Evolutionary conservation across 2,113 vertebrate genomes (phyloP).

Genomic region (Pedetes capensis): DNA sequence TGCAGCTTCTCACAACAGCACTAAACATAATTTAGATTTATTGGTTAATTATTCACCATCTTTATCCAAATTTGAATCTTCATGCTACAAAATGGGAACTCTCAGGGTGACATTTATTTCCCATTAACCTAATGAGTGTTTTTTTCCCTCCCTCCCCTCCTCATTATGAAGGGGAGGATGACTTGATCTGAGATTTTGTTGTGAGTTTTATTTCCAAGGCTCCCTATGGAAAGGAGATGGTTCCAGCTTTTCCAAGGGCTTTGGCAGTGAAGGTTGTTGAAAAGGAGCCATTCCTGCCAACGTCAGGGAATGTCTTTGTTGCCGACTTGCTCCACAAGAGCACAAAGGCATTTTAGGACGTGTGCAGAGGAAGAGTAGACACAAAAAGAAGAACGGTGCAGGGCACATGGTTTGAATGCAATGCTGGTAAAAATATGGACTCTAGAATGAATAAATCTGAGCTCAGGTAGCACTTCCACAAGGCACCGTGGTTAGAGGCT

Average conservation of each 20-base stretch:
- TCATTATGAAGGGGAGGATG: not conserved
- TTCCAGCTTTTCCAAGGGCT: not conserved
- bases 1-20: slow-evolving; percentile 10
- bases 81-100: slow-evolving; percentile 28
- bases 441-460: not conserved
- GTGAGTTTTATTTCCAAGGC: not conserved
- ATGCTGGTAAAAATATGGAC: not conserved
- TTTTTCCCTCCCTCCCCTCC: not conserved
- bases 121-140: slow-evolving; percentile 64
- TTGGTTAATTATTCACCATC: slow-evolving; percentile 56
- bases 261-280: not conserved
- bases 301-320: not conserved
- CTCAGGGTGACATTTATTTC: slow-evolving; percentile 58
- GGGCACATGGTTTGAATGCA: rapidly evolving
- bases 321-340: not conserved
- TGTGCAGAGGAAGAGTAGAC: not conserved
- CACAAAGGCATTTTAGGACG: not conserved
- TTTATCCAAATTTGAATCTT: slow-evolving; percentile 65
- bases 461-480: not conserved
- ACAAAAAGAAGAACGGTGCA: not conserved
- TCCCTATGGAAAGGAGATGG: not conserved
- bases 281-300: not conserved
- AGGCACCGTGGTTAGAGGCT: not conserved
- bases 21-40: slow-evolving; percentile 52
- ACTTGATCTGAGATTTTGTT: not conserved